Evolutionary conservation across 2,113 vertebrate genomes (phyloP), one percentile per base, ranked within the genome.

Genomic region (Stegostoma tigrinum): DNA sequence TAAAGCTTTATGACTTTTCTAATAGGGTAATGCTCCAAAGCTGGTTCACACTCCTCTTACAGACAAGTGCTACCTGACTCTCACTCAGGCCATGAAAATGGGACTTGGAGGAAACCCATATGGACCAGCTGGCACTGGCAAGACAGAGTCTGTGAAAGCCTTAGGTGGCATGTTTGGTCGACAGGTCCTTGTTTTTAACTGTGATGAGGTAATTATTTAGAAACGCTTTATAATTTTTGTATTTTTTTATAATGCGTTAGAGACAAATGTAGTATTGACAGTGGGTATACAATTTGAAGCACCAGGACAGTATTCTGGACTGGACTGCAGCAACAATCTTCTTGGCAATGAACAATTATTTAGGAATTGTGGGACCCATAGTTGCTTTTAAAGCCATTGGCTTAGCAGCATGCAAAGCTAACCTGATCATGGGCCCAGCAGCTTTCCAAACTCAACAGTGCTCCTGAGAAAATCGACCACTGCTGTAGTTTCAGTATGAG

Each of bases 151-250:
- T 2, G 99, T 99, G 96, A 99, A 99, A 97, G 99, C 99, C 19
- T 97, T 99, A 70, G 99, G 99, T 96, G 99, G 98, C 94, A 97
- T 99, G 96, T 98, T 99, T 95, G 99, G 99, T 96, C 98, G 99
- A 96, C 99, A 99, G 97, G 99, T 99, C 94, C 97, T 99, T 97
- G 99, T 99, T 95, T 99, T 99, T 96, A 99, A 99, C 96, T 99
- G 99, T 97, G 99, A 99, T 96, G 99, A 99, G 99, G 99, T 99
- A 97, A 91, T 95, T 72, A 85, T 89, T 66, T 42, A 19, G 42
- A 70, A 94, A 4, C n/a, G 21, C 72, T n/a, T 61, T 55, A 72
- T 8, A 21, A 45, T 83, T 80, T 42, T 83, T 42, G 80, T 83
- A 23, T 38, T 17, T 83, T 90, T 55, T 19, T 66, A 23, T 23